These are phyloP conservation scores for Lindbergichthys nudifrons DNA, from an alignment of 2,797 vertebrate species.

Conservation along the genomic window DNA sequence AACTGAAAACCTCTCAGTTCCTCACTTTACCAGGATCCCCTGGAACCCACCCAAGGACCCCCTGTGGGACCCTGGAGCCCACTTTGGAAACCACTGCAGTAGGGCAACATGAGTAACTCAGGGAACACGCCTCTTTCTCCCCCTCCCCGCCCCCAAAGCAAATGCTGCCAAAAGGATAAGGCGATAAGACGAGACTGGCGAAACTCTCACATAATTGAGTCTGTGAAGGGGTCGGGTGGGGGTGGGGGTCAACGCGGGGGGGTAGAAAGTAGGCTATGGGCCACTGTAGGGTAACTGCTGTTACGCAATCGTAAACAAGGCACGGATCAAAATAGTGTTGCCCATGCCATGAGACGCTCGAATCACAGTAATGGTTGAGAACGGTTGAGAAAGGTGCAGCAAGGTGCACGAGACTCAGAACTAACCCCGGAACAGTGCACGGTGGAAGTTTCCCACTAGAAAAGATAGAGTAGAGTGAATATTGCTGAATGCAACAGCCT, in stretches of 20 bases:
- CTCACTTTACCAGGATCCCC: slow-evolving; percentile 14
- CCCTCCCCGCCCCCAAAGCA: slow-evolving; percentile 53
- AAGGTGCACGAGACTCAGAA: slow-evolving; percentile 5
- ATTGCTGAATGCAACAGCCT: background rate
- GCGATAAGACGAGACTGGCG: slow-evolving; percentile 63
- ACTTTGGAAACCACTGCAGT: slow-evolving; percentile 51
- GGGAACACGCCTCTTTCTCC: slow-evolving; percentile 63
- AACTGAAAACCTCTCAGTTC: background rate
- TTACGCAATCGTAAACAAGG: slow-evolving; percentile 69
- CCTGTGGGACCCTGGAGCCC: slow-evolving; percentile 17
- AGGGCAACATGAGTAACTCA: slow-evolving; percentile 42
- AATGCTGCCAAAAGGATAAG: slow-evolving; percentile 70
- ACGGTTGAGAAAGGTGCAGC: slow-evolving; percentile 15
- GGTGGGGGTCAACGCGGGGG: slow-evolving; percentile 30
- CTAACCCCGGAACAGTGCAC: slow-evolving; percentile 29
- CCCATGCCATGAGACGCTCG: background rate
- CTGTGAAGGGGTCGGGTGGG: background rate
- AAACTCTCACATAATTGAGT: slow-evolving; percentile 62
- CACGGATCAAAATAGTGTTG: slow-evolving; percentile 31
- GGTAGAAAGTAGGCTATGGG: slow-evolving; percentile 46
- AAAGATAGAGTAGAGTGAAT: slow-evolving; percentile 5
- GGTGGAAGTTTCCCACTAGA: slow-evolving; percentile 32
- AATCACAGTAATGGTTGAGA: background rate
- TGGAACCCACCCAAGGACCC: slow-evolving; percentile 33
- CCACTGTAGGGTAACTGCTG: slow-evolving; percentile 41